These are phyloP conservation scores for Microctonus aethiopoides DNA, from an alignment of 2,888 invertebrate species.

Conservation along the genomic window DNA sequence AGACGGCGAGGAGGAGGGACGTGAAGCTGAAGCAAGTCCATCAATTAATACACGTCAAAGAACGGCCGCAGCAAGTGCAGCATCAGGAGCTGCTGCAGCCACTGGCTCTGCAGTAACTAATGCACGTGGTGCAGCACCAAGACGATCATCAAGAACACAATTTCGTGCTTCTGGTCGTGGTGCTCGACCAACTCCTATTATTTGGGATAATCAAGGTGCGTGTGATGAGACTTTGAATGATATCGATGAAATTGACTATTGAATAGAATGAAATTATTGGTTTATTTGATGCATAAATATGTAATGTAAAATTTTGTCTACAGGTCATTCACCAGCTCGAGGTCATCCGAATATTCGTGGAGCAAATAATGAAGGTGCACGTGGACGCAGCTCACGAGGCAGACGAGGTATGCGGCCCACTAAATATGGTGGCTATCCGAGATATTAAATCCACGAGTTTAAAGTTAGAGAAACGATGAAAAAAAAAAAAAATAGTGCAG, in stretches of 20 bases:
- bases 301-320: background rate
- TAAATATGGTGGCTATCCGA: conserved; percentile 43
- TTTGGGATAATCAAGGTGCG: conserved; percentile 69
- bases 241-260: background rate
- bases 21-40: conserved; percentile 83
- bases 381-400: conserved; percentile 55
- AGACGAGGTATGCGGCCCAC: conserved; percentile 53
- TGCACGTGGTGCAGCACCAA: conserved; percentile 52
- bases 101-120: conserved; percentile 45
- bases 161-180: conserved; percentile 59
- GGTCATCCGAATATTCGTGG: conserved; percentile 53
- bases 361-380: conserved; percentile 44
- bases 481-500: conserved; percentile 38
- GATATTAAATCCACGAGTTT: conserved; percentile 38
- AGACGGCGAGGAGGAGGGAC: conserved; percentile 75
- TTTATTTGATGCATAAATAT: conserved; percentile 20
- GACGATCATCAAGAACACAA: conserved; percentile 60
- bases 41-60: conserved; percentile 71
- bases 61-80: conserved; percentile 57
- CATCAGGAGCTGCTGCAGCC: conserved; percentile 50
- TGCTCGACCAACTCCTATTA: conserved; percentile 73
- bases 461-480: background rate
- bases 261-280: background rate
- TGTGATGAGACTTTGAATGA: conserved; percentile 45
- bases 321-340: conserved; percentile 51